Evolutionary conservation across 2,797 vertebrate species (phyloP).

Genomic region (Hippoglossus hippoglossus): DNA sequence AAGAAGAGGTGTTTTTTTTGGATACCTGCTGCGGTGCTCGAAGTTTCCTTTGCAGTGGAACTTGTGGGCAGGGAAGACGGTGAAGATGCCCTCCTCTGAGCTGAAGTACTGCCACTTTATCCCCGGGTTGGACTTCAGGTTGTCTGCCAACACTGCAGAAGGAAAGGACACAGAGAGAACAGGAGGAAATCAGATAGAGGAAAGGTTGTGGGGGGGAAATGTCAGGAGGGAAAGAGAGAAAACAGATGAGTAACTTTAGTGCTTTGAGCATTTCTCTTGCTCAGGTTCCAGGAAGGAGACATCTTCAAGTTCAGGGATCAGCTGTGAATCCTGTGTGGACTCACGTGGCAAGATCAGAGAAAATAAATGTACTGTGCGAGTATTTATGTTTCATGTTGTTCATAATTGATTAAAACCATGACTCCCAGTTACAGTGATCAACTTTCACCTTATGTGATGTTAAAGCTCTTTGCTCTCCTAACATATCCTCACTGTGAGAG

Average conservation of each 20-base stretch:
- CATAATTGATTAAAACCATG: no score
- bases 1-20: not conserved
- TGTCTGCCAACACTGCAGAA: conserved; percentile 93
- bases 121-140: conserved; percentile 98
- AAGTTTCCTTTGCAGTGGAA: conserved; percentile 97
- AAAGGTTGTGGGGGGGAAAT: not conserved
- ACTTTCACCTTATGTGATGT: no score
- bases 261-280: no score
- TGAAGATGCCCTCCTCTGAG: conserved; percentile 99
- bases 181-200: no score
- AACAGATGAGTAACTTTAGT: not conserved
- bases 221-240: not conserved
- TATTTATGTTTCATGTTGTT: no score
- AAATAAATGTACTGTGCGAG: no score
- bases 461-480: no score
- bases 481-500: no score
- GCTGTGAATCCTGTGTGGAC: not conserved
- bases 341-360: not conserved
- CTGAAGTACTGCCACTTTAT: conserved; percentile 99
- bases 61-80: conserved; percentile 97
- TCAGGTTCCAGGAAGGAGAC: not conserved
- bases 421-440: no score
- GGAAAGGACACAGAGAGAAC: conserved; percentile 10
- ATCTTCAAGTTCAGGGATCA: not conserved
- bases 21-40: conserved; percentile 96